A percentile compares a stretch with the other conserved stretches of the same genome.
phyloP scores from a whole-genome alignment of 1,140 invertebrate species.

The Cherax quadricarinatus region DNA sequence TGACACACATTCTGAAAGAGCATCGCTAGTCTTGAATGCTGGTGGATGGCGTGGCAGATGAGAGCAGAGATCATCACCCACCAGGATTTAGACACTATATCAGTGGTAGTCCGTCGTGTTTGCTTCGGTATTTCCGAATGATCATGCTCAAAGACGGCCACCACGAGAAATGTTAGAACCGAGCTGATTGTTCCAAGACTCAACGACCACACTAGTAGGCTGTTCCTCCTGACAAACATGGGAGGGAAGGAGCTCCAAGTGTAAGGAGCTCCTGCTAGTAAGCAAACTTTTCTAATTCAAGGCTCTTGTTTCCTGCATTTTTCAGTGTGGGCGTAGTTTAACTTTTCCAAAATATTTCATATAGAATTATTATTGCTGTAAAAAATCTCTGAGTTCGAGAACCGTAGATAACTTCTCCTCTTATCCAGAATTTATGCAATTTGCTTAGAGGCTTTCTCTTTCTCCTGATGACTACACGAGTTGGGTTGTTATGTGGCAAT shows the following conservation, averaged over 20 bases:
- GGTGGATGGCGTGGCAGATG: background rate
- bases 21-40: background rate
- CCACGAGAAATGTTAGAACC: background rate
- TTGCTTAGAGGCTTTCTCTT: too few species aligned
- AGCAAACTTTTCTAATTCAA: too few species aligned
- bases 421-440: too few species aligned
- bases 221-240: background rate
- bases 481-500: too few species aligned
- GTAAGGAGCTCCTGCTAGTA: background rate
- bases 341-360: too few species aligned
- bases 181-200: background rate
- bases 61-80: background rate
- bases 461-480: too few species aligned
- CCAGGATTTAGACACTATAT: background rate
- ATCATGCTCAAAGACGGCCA: background rate
- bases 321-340: too few species aligned
- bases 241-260: background rate
- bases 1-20: background rate
- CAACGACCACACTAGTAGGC: background rate
- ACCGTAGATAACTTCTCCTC: too few species aligned
- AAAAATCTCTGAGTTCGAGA: too few species aligned
- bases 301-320: too few species aligned
- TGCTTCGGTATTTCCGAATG: background rate
- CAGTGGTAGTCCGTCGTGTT: background rate
- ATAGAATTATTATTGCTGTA: too few species aligned